Evolutionary conservation across 2,888 invertebrate species (phyloP).

Genomic region (Campoletis raptor): DNA sequence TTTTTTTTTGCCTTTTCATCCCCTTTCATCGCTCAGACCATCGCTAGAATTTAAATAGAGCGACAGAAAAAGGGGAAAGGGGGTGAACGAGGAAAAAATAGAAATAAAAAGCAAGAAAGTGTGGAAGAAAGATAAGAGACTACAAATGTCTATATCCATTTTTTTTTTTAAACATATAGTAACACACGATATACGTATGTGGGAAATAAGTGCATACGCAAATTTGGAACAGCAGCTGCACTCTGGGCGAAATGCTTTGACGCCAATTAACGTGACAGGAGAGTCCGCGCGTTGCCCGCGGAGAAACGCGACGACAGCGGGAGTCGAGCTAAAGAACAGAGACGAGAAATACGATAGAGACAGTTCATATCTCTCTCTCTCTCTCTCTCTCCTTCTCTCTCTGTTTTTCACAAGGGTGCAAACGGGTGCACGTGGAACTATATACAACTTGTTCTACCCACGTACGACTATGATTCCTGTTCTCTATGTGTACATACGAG

Average conservation of each 20-base stretch:
- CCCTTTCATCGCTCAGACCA: background rate
- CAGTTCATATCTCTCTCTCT: background rate
- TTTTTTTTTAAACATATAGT: background rate
- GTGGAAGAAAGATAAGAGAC: constrained; percentile 53
- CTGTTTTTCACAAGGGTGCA: constrained; percentile 16
- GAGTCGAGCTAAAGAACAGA: constrained; percentile 54
- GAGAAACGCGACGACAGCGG: constrained; percentile 59
- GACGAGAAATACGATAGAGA: constrained; percentile 55
- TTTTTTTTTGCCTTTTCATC: constrained; percentile 29
- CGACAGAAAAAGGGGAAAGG: constrained; percentile 11
- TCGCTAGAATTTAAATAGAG: constrained; percentile 55
- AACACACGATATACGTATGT: background rate
- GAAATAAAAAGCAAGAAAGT: constrained; percentile 58
- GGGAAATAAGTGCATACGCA: constrained; percentile 31
- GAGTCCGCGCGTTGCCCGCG: constrained; percentile 57
- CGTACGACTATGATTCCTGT: constrained; percentile 44
- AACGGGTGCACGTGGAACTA: constrained; percentile 48
- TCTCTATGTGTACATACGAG: constrained; percentile 35
- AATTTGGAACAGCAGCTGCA: constrained; percentile 61
- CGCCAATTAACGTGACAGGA: constrained; percentile 69
- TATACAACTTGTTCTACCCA: constrained; percentile 46
- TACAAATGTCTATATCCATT: constrained; percentile 13
- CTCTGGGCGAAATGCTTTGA: constrained; percentile 68
- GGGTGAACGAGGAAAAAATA: constrained; percentile 29
- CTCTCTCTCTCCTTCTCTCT: background rate